A percentile compares a stretch with the other conserved stretches of the same genome.
phyloP scores from a whole-genome alignment of 2,113 vertebrate species.

The Mohoua ochrocephala region DNA sequence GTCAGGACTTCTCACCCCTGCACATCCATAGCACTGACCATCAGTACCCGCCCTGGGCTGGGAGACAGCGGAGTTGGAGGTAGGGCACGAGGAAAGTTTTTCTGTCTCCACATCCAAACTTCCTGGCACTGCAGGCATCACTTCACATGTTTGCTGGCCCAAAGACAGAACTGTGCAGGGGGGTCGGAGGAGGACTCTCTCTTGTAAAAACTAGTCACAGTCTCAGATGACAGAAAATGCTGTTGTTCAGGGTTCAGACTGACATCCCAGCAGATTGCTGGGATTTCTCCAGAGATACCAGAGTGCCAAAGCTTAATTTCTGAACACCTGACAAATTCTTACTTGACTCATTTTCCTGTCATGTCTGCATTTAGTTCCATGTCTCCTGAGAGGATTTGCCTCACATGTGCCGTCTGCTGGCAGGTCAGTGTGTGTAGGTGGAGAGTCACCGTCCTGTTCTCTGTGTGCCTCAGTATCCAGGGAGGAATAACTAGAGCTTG shows the following conservation, averaged over 20 bases:
- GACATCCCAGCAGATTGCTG: neutral
- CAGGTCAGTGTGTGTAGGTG: neutral
- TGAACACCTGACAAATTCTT: neutral
- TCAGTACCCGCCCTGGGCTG: neutral
- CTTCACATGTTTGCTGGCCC: accelerated
- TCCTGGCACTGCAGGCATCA: neutral
- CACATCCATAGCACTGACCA: accelerated
- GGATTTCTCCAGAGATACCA: neutral
- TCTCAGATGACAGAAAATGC: neutral
- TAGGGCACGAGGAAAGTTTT: neutral
- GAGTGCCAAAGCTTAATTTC: neutral
- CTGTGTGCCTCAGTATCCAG: neutral
- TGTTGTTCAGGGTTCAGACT: neutral
- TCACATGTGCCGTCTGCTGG: neutral
- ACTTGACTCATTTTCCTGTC: neutral
- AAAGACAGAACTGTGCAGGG: neutral
- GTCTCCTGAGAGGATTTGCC: neutral
- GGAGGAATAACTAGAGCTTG: neutral
- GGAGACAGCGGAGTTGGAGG: neutral
- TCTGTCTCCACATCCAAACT: neutral
- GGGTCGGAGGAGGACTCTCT: neutral
- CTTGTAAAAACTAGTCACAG: neutral
- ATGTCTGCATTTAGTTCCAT: neutral
- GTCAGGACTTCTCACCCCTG: neutral
- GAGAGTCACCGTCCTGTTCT: neutral